Base-by-base conservation (phyloP, 2,797 vertebrate genomes). In the Chanos chanos region DNA sequence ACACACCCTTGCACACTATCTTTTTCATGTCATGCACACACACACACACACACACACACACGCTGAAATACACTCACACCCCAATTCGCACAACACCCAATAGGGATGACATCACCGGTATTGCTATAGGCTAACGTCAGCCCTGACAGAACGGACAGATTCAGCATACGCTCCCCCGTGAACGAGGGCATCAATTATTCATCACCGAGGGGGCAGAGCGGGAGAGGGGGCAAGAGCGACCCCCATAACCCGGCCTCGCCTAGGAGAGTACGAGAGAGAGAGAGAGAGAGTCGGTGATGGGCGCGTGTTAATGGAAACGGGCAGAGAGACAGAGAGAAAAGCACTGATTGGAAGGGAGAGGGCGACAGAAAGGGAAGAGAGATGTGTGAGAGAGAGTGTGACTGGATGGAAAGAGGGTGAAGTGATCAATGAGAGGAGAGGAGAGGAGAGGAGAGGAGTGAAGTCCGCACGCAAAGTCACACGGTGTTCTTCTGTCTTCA, bases 71-170 rank as follows among this genome's bases (percentile, higher is more conserved):
- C 48, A 57, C 22, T 39, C 2, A 10, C 21, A 15, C 22, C 37
- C 19, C 21, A 39, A 54, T 25, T 22, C 13, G 48, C 33, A 15
- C 33, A 24, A 7, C 7, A 7, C 21, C 7, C 24, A 24, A 27
- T 43, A n/a, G 19, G 67, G 64, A 74, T 85, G 81, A 83, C 74
- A 74, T 83, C 82, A 84, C 68, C 48, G 43, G 73, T 77, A 61
- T 61, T 75, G n/a, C 54, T 61, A 25, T 48, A 61, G 61, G 52
- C 41, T 73, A 64, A 79, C 72, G 58, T 83, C 75, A 81, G n/a
- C 69, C 61, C 69, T 71, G 62, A 68, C 51, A 41, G 28, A 66
- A 41, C 18, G 6, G 52, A 64, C 64, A 22, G 36, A 71, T 43
- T 39, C 67, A 9, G 44, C 49, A 64, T 62, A 68, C 37, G 31